These are phyloP conservation scores for Asarcornis scutulata DNA, from an alignment of 2,113 vertebrate genomes.

Conservation along the genomic window DNA sequence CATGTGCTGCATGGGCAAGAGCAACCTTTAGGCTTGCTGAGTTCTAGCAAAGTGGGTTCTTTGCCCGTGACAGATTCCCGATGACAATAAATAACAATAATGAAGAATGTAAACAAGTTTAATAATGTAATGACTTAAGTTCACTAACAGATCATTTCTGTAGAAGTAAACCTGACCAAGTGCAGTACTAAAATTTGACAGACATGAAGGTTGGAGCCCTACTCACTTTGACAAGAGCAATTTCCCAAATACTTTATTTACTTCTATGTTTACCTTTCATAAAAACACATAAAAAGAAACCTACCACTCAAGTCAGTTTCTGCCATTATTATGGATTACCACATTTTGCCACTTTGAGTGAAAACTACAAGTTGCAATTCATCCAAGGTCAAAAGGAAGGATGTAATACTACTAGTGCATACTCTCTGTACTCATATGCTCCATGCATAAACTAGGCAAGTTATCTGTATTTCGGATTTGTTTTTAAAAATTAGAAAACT, in stretches of 20 bases:
- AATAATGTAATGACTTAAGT: background rate
- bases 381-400: background rate
- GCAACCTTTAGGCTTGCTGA: background rate
- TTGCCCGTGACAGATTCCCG: background rate
- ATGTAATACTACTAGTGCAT: background rate
- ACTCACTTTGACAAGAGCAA: background rate
- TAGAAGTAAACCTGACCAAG: background rate
- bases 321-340: background rate
- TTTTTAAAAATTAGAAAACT: background rate
- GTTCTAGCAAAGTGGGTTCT: background rate
- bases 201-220: background rate
- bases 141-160: background rate
- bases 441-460: background rate
- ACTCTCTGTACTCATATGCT: background rate
- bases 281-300: background rate
- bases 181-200: background rate
- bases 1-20: background rate
- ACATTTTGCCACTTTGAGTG: background rate
- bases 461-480: background rate
- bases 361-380: background rate
- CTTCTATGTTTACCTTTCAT: rapidly evolving
- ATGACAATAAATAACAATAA: background rate
- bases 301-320: background rate
- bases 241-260: background rate
- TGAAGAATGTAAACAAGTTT: background rate